Conservation (phyloP, 2,888 invertebrate genomes). For the Trichopria drosophilae region DNA sequence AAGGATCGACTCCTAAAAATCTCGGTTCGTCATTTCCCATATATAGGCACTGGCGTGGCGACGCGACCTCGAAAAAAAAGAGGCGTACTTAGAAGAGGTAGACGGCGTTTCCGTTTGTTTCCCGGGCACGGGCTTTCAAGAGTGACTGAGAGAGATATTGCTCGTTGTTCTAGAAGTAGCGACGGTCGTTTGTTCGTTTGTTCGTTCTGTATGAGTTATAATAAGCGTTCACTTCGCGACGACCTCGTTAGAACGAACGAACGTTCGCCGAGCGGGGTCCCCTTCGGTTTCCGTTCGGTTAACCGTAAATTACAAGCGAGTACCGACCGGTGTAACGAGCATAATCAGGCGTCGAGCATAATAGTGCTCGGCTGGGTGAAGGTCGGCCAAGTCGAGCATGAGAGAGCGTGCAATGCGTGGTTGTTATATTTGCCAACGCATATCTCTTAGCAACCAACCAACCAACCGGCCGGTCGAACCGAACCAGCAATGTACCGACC, state of each 20-base stretch:
- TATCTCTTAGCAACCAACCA: too few relatives aligned
- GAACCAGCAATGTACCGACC: too few relatives aligned
- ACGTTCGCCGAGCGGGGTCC: slow-evolving; percentile 38
- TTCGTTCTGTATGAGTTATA: too few relatives aligned
- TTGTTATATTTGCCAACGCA: slow-evolving; percentile 6
- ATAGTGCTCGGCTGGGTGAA: slow-evolving; percentile 49
- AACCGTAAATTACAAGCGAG: slow-evolving; percentile 55
- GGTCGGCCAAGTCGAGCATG: slow-evolving; percentile 50
- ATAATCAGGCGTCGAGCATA: slow-evolving; percentile 50
- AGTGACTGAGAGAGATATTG: background rate
- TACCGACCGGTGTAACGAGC: slow-evolving; percentile 50
- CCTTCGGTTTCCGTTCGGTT: slow-evolving; percentile 55
- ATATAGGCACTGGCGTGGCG: too few relatives aligned
- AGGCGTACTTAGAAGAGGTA: too few relatives aligned
- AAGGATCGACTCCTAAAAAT: too few relatives aligned
- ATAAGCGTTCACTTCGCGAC: slow-evolving; percentile 27
- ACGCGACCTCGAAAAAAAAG: too few relatives aligned
- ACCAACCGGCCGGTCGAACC: too few relatives aligned
- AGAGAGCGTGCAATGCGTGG: slow-evolving; percentile 36
- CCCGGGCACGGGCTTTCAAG: too few relatives aligned
- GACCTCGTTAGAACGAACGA: slow-evolving; percentile 41
- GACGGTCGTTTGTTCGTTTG: slow-evolving; percentile 39
- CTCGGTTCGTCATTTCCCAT: too few relatives aligned
- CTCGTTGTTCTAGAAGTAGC: slow-evolving; percentile 17
- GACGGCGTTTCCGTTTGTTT: too few relatives aligned